Conservation (phyloP, 2,113 vertebrate genomes). For the Perca schrenkii region DNA sequence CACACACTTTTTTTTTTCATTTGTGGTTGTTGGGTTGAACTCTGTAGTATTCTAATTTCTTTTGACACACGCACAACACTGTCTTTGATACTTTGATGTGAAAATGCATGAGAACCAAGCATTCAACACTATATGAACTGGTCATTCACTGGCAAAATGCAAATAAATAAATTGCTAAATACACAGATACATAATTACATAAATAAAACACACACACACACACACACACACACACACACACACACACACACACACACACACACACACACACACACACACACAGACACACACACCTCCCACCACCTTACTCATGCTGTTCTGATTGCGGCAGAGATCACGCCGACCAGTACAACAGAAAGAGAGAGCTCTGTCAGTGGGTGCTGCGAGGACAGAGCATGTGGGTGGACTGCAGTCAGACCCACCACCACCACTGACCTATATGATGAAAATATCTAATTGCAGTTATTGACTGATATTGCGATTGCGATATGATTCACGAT, state of each 20-base stretch:
- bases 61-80: neutral
- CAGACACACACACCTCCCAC: conserved; percentile 56
- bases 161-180: neutral
- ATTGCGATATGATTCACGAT: no score
- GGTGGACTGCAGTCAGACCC: conserved; percentile 75
- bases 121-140: neutral
- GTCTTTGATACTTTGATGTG: no score
- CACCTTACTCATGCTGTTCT: conserved; percentile 54
- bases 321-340: conserved; percentile 63
- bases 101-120: neutral
- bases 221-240: neutral
- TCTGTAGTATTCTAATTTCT: neutral
- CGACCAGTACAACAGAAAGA: conserved; percentile 45
- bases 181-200: neutral
- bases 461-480: no score
- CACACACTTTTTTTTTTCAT: no score
- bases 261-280: neutral
- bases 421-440: conserved; percentile 17
- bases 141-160: neutral
- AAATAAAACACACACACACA: neutral
- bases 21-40: neutral
- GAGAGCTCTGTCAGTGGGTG: conserved; percentile 53
- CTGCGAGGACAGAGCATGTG: conserved; percentile 70
- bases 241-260: neutral
- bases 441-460: no score